These are phyloP conservation scores for Calcarius lapponicus DNA, from an alignment of 2,797 vertebrate species.

Conservation along the genomic window DNA sequence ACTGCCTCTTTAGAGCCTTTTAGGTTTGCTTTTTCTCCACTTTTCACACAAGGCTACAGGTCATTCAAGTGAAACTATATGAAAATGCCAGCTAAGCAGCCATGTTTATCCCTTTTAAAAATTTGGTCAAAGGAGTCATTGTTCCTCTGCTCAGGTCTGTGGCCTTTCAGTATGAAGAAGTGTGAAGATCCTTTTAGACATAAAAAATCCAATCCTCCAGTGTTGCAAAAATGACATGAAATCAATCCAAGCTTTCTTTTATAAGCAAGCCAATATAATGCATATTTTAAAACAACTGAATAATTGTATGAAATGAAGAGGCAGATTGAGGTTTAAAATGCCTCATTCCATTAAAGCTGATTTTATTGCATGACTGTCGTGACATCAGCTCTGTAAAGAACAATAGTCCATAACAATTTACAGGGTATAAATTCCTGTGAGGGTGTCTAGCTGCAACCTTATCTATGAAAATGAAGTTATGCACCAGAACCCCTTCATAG, in stretches of 20 bases:
- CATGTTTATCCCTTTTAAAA: slow-evolving; percentile 44
- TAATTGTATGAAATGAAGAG: slow-evolving; percentile 11
- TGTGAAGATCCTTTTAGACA: slow-evolving; percentile 35
- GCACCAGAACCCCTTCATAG: neutral
- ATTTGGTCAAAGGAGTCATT: slow-evolving; percentile 35
- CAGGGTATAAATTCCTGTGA: neutral
- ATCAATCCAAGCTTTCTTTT: slow-evolving; percentile 30
- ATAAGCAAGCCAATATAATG: neutral
- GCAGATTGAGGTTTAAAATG: neutral
- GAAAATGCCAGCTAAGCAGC: slow-evolving; percentile 23
- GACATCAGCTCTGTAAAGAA: neutral
- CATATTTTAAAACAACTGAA: neutral
- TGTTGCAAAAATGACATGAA: slow-evolving; percentile 55
- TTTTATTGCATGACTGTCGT: neutral
- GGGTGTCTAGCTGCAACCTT: slow-evolving; percentile 26
- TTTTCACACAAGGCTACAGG: neutral
- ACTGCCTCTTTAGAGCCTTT: slow-evolving; percentile 26
- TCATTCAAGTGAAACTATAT: slow-evolving; percentile 34
- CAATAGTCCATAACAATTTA: neutral
- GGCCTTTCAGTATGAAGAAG: slow-evolving; percentile 15
- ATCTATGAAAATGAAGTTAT: slow-evolving; percentile 32
- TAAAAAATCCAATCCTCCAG: slow-evolving; percentile 34
- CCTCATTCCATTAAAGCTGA: slow-evolving; percentile 2
- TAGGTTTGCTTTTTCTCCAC: neutral
- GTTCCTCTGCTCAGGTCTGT: slow-evolving; percentile 11